A percentile compares a stretch with the other conserved stretches of the same genome.
phyloP scores from a whole-genome alignment of 2,888 invertebrate genomes.

The Morpho achilles region DNA sequence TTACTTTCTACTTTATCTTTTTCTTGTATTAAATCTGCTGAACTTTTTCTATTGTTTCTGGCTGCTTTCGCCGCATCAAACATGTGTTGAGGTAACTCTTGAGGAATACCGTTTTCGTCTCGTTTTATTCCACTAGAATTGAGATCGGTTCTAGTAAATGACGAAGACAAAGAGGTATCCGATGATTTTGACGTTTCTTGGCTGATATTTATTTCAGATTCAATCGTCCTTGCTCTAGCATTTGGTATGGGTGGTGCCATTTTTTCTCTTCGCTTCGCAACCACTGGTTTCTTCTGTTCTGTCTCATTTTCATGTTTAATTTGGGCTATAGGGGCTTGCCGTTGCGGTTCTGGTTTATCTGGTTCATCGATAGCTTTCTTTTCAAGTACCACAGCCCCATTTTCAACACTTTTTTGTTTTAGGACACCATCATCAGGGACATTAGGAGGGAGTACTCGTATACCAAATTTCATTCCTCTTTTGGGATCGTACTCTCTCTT shows the following conservation, averaged over 20 bases:
- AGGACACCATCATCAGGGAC: slow-evolving; percentile 74
- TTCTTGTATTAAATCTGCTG: slow-evolving; percentile 52
- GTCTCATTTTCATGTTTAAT: slow-evolving; percentile 75
- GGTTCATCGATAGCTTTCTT: slow-evolving; percentile 60
- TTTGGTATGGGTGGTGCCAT: slow-evolving; percentile 73
- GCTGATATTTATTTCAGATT: slow-evolving; percentile 51
- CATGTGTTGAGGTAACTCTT: slow-evolving; percentile 85
- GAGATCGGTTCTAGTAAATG: slow-evolving; percentile 66
- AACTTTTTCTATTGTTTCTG: slow-evolving; percentile 81
- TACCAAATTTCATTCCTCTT: slow-evolving; percentile 83
- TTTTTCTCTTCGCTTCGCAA: slow-evolving; percentile 74
- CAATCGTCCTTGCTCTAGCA: slow-evolving; percentile 61
- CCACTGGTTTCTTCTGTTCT: slow-evolving; percentile 69
- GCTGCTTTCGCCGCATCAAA: slow-evolving; percentile 86
- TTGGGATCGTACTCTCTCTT: slow-evolving; percentile 78
- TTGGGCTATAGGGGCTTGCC: slow-evolving; percentile 51
- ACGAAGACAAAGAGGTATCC: slow-evolving; percentile 45
- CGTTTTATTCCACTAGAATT: slow-evolving; percentile 80
- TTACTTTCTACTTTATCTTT: slow-evolving; percentile 51
- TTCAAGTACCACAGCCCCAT: slow-evolving; percentile 55
- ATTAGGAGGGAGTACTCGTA: slow-evolving; percentile 81
- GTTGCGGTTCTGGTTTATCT: slow-evolving; percentile 61
- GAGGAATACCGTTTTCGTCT: slow-evolving; percentile 81
- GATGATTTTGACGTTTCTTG: slow-evolving; percentile 53
- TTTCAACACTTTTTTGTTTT: slow-evolving; percentile 65